Evolutionary conservation across 2,797 vertebrate genomes (phyloP), one percentile per base, ranked within the genome.

Genomic region (Myotis pilosus): DNA sequence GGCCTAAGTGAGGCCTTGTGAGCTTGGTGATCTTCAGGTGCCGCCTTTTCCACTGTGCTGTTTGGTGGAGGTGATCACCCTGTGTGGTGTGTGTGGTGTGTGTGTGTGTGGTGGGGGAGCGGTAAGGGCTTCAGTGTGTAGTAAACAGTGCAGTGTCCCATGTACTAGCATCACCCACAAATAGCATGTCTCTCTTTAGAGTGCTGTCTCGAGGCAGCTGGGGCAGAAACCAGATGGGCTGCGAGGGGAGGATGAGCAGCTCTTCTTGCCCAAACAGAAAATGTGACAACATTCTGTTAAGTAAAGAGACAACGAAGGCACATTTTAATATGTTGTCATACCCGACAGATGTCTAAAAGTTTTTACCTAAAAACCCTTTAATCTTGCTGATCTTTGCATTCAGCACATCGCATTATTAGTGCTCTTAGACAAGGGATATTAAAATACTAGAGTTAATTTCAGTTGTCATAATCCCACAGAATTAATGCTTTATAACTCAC

Each of bases 171-270:
- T 36, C n/a, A 91, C 87, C 95, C 90, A 68, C 92, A 92, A 95
- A 97, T 90, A 96, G 87, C 96, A 92, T 84, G 15, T 90, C 89
- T 97, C 95, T 96, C 96, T 95, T 93, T 55, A 60, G 87, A 95
- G 89, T 88, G 87, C 95, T 97, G 93, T 97, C 89, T 95, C 91
- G 78, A 92, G 95, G 95, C 96, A 97, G 95, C 95, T 96, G 95
- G 95, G 97, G 97, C 95, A 91, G 96, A 74, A 97, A 95, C 96
- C 97, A 98, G 97, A 98, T 98, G 98, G 97, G 96, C 97, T 80
- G 41, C n/a, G 93, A 97, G 97, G 96, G 96, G 95, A 96, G 96
- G 95, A 96, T 89, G 95, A 98, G 96, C 97, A 88, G 91, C 96
- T 97, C 95, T 96, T 97, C 97, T 97, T 97, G 94, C 97, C 97